Conservation (phyloP, 2,797 vertebrate genomes). For the Macroramphosus scolopax region DNA sequence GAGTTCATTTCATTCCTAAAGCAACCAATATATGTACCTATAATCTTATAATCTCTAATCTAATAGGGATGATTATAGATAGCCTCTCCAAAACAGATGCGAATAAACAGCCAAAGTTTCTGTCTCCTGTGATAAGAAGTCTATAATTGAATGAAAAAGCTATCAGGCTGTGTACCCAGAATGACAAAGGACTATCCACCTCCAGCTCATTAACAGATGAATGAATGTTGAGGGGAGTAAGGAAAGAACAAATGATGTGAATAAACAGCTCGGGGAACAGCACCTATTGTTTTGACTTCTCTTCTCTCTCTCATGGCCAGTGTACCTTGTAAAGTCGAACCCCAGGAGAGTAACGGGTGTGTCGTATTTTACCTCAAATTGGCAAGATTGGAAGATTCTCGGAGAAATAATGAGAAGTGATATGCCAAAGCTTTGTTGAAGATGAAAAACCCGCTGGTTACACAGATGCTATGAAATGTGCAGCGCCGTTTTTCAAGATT, state of each 20-base stretch:
- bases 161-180: conserved; percentile 11
- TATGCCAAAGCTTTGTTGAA: conserved; percentile 62
- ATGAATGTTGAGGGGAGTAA: conserved; percentile 22
- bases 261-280: conserved; percentile 53
- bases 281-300: conserved; percentile 29
- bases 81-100: conserved; percentile 6
- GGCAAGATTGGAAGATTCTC: conserved; percentile 75
- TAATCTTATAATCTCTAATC: too few relatives aligned
- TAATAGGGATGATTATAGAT: conserved; percentile 4
- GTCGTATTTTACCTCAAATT: conserved; percentile 63
- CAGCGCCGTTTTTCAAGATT: conserved; percentile 61
- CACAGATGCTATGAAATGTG: conserved; percentile 67
- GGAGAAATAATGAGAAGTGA: conserved; percentile 76
- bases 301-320: conserved; percentile 12
- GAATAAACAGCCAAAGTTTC: conserved; percentile 18
- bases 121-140: conserved; percentile 2
- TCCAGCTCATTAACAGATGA: conserved; percentile 39
- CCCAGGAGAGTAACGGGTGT: conserved; percentile 51
- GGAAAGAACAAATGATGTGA: conserved; percentile 43
- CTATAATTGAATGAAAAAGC: conserved; percentile 18
- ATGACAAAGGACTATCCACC: conserved; percentile 20
- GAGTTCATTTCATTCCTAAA: too few relatives aligned
- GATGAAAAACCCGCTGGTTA: conserved; percentile 75
- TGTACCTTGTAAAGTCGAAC: conserved; percentile 53
- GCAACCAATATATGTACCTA: too few relatives aligned